phyloP scores from a whole-genome alignment of 2,113 vertebrate species.

The Gymnarchus niloticus region DNA sequence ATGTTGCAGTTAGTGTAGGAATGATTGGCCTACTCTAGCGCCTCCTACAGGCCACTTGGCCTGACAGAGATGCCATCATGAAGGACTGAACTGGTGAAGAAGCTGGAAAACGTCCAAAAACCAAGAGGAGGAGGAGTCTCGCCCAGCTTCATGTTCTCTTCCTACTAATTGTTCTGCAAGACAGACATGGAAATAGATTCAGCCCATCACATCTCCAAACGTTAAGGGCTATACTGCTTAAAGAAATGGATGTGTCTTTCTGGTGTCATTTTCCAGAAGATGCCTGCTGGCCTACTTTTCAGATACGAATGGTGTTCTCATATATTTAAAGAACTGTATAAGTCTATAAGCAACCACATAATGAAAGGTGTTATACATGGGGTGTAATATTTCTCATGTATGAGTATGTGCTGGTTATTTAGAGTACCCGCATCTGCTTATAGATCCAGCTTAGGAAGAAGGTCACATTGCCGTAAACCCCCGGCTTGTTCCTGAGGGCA shows the following conservation, averaged over 20 bases:
- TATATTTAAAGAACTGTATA: not conserved
- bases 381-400: not conserved
- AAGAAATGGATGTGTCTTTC: not conserved
- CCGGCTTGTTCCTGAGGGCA: conserved; percentile 67
- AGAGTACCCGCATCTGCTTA: conserved; percentile 77
- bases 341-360: not conserved
- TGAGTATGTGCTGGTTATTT: not conserved
- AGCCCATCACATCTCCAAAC: not conserved
- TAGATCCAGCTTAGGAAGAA: conserved; percentile 76
- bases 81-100: not conserved
- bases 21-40: not conserved
- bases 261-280: too few species aligned
- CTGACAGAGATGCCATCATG: not conserved
- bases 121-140: not conserved
- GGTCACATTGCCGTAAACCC: conserved; percentile 79
- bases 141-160: not conserved
- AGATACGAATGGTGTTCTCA: not conserved
- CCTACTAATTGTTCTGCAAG: not conserved
- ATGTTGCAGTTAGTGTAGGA: not conserved
- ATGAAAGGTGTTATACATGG: not conserved
- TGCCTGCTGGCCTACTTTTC: too few species aligned
- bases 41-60: not conserved
- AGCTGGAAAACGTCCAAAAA: not conserved
- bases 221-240: not conserved
- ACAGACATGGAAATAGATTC: not conserved